Evolutionary conservation across 2,888 invertebrate species (phyloP).

Genomic region (Cephus pygmeus): DNA sequence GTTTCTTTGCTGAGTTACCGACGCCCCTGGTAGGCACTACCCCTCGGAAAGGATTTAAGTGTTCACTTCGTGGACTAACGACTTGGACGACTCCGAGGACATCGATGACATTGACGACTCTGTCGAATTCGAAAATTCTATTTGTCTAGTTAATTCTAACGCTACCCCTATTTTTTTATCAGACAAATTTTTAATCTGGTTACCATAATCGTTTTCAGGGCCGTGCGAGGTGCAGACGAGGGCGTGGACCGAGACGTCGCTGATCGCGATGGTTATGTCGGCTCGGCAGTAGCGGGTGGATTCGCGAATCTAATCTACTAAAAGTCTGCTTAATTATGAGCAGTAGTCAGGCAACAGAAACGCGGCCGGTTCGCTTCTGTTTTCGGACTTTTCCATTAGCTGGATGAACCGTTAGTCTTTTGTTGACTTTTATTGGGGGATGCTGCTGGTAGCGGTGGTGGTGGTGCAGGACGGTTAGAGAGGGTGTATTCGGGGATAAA

Average conservation of each 20-base stretch:
- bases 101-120: neutral
- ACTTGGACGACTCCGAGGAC: neutral
- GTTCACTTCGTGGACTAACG: neutral
- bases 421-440: slow-evolving; percentile 66
- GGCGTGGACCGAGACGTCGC: neutral
- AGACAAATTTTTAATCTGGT: neutral
- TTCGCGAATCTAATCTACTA: slow-evolving; percentile 62
- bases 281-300: neutral
- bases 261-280: neutral
- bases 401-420: slow-evolving; percentile 67
- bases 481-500: slow-evolving; percentile 15
- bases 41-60: neutral
- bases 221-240: neutral
- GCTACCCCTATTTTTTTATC: neutral
- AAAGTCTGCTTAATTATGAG: slow-evolving; percentile 66
- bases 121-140: neutral
- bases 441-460: slow-evolving; percentile 48
- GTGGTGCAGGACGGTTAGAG: slow-evolving; percentile 21
- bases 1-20: neutral
- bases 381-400: slow-evolving; percentile 67
- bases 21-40: neutral
- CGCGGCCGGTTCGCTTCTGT: slow-evolving; percentile 52
- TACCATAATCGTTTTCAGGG: neutral
- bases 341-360: slow-evolving; percentile 39
- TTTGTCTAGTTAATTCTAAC: neutral